Evolutionary conservation across 2,113 vertebrate genomes (phyloP), one percentile per base, ranked within the genome.

Genomic region (Python bivittatus): DNA sequence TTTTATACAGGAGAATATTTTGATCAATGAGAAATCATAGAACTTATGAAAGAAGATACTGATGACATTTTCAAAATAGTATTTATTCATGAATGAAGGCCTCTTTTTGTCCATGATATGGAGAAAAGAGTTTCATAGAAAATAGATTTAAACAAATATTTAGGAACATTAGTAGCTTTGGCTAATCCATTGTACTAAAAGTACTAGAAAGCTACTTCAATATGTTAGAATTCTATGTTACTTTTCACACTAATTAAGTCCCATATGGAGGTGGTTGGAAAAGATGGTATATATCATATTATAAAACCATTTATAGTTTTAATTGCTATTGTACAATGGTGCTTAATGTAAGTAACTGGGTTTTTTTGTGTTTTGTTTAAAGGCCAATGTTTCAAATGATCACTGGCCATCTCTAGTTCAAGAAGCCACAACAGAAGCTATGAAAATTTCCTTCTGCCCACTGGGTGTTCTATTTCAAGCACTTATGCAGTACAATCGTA

Each of bases 361-460:
- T 79, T n/a, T 13, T 10, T 17, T 13, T 0, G 42, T 22, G 54
- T 22, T 90, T 60, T 88, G 38, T 2, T 94, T 79, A 93, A 89
- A 99, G 99, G 98, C 97, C 64, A 97, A 98, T 44, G 88, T 98
- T 88, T 96, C 98, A 72, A 95, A 96, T 95, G 97, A 97, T 8
- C 98, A 98, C 88, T 99, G 99, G 99, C 97, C 97, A n/a, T 97
- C 98, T 84, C 97, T 99, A 96, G 98, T 99, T 91, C 96, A 97
- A 44, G 99, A 99, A 95, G 99, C 99, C 88, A 99, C 98, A 88
- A 90, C 97, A 61, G 99, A 99, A 96, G 98, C 97, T 87, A 93
- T 99, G 96, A 99, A 99, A 94, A 97, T 99, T 94, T 97, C 96
- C 90, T 95, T 97, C 8, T 99, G 97, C 61, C 98, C 99, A 0